These are phyloP conservation scores for Chaetodon trifascialis DNA, from an alignment of 2,113 vertebrate species.

Conservation along the genomic window DNA sequence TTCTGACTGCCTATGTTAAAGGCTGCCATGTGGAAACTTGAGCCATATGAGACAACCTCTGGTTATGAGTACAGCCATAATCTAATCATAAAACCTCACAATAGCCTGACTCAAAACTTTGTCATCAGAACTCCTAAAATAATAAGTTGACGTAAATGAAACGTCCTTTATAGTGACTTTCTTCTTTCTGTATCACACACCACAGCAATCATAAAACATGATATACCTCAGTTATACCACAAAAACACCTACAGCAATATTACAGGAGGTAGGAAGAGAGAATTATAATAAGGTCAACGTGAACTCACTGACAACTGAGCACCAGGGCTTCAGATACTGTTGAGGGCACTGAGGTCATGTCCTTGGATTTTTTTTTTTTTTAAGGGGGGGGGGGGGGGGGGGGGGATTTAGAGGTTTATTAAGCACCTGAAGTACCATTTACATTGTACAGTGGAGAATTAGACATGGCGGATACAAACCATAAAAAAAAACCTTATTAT, in stretches of 20 bases:
- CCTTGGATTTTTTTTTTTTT: neutral
- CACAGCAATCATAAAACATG: neutral
- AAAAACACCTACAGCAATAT: neutral
- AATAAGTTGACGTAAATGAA: neutral
- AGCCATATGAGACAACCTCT: neutral
- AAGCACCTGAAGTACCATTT: neutral
- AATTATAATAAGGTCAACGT: neutral
- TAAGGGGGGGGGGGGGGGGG: no score
- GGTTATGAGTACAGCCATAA: neutral
- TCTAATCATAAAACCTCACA: neutral
- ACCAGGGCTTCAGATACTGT: neutral
- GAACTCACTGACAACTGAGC: neutral
- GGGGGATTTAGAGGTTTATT: neutral
- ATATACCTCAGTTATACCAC: neutral
- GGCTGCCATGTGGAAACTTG: neutral
- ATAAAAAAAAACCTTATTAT: neutral
- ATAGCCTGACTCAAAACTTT: neutral
- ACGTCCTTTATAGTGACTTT: neutral
- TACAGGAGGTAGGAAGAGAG: neutral
- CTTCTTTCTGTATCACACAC: neutral
- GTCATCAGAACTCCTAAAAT: neutral
- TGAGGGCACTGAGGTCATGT: conserved; percentile 22
- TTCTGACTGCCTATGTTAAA: neutral
- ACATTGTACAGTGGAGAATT: neutral
- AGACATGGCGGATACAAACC: neutral